phyloP scores from a whole-genome alignment of 2,888 invertebrate species.

The Nesidiocoris tenuis region DNA sequence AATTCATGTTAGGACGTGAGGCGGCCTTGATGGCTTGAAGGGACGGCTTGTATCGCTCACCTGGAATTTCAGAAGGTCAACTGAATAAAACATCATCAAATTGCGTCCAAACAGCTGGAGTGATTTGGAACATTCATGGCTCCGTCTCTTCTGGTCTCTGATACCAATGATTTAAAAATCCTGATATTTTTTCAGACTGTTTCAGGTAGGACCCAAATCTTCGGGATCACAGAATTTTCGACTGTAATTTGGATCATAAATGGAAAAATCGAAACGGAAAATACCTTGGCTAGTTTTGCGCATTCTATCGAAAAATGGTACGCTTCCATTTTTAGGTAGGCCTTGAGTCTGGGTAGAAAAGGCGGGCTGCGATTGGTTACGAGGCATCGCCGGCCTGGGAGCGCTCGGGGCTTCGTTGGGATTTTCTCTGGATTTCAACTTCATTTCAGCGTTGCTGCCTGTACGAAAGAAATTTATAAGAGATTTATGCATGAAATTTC shows the following conservation, averaged over 20 bases:
- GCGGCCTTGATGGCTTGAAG: constrained; percentile 49
- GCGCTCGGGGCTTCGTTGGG: constrained; percentile 41
- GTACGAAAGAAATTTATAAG: background rate
- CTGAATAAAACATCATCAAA: no score
- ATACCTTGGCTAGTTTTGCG: constrained; percentile 74
- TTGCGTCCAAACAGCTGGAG: no score
- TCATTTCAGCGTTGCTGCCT: constrained; percentile 53
- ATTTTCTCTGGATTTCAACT: constrained; percentile 51
- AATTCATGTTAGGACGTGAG: constrained; percentile 72
- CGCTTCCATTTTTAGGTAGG: constrained; percentile 83
- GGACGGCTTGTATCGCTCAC: constrained; percentile 81
- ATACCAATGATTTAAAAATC: no score
- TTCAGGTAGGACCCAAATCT: no score
- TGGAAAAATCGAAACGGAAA: no score
- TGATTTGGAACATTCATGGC: no score
- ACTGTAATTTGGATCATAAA: no score
- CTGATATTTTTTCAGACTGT: no score
- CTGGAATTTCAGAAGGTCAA: no score
- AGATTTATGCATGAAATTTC: background rate
- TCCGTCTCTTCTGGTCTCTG: no score
- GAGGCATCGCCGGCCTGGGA: constrained; percentile 55
- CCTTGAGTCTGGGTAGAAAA: constrained; percentile 72
- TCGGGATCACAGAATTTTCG: no score
- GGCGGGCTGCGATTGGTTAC: constrained; percentile 85
- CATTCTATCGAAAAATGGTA: constrained; percentile 84